Conservation (phyloP, 2,113 vertebrate genomes). For the Protobothrops flavoviridis region DNA sequence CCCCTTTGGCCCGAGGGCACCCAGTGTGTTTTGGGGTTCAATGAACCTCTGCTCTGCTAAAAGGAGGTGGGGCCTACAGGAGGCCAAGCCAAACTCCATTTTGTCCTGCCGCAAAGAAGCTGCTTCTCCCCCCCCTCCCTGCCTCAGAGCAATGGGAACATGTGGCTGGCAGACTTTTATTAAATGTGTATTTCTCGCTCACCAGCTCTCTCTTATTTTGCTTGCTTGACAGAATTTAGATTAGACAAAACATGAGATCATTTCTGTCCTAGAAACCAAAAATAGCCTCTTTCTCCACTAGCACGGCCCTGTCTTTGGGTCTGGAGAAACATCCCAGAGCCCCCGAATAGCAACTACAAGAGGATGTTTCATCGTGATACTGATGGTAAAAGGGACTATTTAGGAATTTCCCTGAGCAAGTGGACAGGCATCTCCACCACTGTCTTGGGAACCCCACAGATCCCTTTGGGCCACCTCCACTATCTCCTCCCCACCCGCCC, state of each 20-base stretch:
- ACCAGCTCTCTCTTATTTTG: slow-evolving; percentile 49
- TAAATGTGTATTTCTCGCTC: slow-evolving; percentile 55
- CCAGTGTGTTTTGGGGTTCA: background rate
- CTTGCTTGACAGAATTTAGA: slow-evolving; percentile 81
- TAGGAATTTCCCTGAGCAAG: background rate
- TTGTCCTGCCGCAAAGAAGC: background rate
- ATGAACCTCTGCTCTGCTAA: background rate
- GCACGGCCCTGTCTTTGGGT: background rate
- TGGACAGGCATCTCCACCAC: background rate
- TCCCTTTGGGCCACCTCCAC: background rate
- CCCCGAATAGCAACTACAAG: background rate
- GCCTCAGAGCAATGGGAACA: slow-evolving; percentile 67
- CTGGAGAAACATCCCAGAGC: background rate
- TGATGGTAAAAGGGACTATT: background rate
- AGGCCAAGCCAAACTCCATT: background rate
- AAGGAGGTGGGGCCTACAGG: background rate
- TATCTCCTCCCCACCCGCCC: background rate
- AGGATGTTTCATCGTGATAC: background rate
- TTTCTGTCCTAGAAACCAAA: slow-evolving; percentile 62
- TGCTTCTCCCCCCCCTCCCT: background rate
- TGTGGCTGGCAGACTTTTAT: slow-evolving; percentile 79
- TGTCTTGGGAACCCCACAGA: background rate
- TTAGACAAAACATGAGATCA: slow-evolving; percentile 44
- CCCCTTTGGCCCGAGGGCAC: background rate
- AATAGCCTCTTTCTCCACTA: slow-evolving; percentile 31